These are phyloP conservation scores for Sardina pilchardus DNA, from an alignment of 2,113 vertebrate genomes.

Conservation along the genomic window DNA sequence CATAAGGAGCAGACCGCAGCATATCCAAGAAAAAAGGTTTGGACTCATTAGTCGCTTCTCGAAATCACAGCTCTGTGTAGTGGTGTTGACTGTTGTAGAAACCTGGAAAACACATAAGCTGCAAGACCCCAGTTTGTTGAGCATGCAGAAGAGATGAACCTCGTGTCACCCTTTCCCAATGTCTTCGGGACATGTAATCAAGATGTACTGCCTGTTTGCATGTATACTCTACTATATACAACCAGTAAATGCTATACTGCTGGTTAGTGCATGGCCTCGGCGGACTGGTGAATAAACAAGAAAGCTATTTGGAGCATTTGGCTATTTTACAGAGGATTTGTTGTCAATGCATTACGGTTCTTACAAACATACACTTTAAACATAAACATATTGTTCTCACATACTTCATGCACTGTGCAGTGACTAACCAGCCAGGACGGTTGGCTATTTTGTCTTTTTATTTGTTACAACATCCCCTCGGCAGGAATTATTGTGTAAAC, in stretches of 20 bases:
- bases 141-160: background rate
- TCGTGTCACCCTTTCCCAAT: background rate
- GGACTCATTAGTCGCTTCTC: background rate
- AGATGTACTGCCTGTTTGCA: background rate
- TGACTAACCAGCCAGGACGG: background rate
- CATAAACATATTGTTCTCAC: slow-evolving; percentile 16
- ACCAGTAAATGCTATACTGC: background rate
- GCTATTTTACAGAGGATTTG: background rate
- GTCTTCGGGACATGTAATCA: background rate
- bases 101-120: background rate
- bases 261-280: background rate
- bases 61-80: background rate
- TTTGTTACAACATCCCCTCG: background rate
- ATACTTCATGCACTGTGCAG: background rate
- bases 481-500: slow-evolving; percentile 14
- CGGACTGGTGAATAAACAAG: background rate
- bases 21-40: background rate
- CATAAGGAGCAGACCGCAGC: background rate
- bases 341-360: background rate
- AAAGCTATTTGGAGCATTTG: slow-evolving; percentile 1
- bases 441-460: background rate
- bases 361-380: slow-evolving; percentile 15
- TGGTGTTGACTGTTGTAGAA: background rate
- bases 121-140: background rate
- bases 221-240: background rate